These are phyloP conservation scores for Hyalella azteca DNA, from an alignment of 2,888 invertebrate genomes.

Conservation along the genomic window DNA sequence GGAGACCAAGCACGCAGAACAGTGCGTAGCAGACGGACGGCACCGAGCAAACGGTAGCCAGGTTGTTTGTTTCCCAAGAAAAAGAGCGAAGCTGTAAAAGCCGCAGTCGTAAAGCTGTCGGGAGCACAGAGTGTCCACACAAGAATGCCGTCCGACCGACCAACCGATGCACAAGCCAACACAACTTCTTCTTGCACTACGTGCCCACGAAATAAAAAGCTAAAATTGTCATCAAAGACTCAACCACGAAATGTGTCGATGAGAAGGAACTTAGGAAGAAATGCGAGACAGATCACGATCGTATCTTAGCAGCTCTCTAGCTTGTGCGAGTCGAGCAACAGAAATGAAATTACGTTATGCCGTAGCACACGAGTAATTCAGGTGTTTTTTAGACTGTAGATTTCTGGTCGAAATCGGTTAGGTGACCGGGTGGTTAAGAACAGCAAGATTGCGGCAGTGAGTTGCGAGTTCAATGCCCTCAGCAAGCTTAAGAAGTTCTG, in stretches of 20 bases:
- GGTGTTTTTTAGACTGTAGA: too few relatives aligned
- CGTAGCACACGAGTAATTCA: too few relatives aligned
- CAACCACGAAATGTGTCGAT: neutral
- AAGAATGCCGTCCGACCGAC: neutral
- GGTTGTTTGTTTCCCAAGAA: slow-evolving; percentile 5
- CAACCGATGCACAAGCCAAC: neutral
- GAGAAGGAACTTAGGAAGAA: neutral
- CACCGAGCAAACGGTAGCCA: neutral
- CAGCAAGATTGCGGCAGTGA: too few relatives aligned
- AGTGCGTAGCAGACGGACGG: neutral
- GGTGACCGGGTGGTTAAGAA: too few relatives aligned
- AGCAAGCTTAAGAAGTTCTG: too few relatives aligned
- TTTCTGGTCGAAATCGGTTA: too few relatives aligned
- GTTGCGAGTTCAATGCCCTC: too few relatives aligned
- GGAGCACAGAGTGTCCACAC: neutral
- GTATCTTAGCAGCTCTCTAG: neutral
- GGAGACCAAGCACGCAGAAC: slow-evolving; percentile 2
- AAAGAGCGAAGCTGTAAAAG: slow-evolving; percentile 8
- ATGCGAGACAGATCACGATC: neutral
- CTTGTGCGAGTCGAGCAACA: too few relatives aligned
- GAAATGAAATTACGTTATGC: too few relatives aligned
- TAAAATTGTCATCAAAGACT: neutral
- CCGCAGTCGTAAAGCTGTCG: slow-evolving; percentile 26
- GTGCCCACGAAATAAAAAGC: neutral
- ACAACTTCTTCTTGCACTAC: neutral